Conservation (phyloP, 1,140 invertebrate genomes). For the Hesperophylax magnus region DNA sequence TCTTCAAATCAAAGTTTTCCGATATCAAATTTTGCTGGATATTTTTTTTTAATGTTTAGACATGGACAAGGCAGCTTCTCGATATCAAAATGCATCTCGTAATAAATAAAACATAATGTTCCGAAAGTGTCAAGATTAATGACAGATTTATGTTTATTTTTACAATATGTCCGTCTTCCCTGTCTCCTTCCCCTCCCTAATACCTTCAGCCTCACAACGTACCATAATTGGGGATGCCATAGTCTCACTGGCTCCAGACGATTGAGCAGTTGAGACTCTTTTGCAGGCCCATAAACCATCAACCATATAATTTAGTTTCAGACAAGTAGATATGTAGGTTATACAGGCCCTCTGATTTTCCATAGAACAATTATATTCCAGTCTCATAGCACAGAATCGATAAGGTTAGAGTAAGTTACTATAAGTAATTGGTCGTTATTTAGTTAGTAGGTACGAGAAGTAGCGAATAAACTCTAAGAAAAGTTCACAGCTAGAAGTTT, state of each 20-base stretch:
- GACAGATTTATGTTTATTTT: not conserved
- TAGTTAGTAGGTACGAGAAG: not conserved
- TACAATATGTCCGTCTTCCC: slow-evolving; percentile 12
- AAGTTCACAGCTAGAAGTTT: not conserved
- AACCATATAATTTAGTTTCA: no score
- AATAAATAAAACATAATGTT: slow-evolving; percentile 2
- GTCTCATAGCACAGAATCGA: not conserved
- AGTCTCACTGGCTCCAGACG: no score
- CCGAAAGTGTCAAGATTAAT: slow-evolving; percentile 5
- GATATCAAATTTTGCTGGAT: not conserved
- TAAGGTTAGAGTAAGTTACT: not conserved
- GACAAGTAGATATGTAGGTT: no score
- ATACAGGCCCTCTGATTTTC: not conserved
- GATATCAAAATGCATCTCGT: not conserved
- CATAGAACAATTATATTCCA: not conserved
- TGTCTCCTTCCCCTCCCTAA: no score
- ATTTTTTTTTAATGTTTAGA: not conserved
- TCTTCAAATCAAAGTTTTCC: no score
- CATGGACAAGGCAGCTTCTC: no score
- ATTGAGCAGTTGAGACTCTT: no score
- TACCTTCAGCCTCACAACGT: no score
- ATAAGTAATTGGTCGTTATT: not conserved
- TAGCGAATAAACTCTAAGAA: not conserved
- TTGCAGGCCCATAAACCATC: no score
- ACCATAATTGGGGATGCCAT: no score